Conservation (phyloP, 1,140 invertebrate species). For the Geopemphigus sp. region DNA sequence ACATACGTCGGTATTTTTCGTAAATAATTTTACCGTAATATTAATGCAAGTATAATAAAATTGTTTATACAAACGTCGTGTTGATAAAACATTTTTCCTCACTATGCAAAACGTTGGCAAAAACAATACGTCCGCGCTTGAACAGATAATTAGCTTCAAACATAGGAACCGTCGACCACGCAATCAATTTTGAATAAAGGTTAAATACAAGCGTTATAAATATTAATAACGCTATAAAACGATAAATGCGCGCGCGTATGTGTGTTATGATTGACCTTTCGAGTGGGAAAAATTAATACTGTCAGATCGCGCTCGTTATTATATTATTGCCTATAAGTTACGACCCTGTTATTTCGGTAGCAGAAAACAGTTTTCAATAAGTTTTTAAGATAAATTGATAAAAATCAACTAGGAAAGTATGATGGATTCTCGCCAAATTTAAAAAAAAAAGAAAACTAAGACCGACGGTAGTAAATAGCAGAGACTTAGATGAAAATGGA, state of each 20-base stretch:
- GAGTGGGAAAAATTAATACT: neutral
- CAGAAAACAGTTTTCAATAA: slow-evolving; percentile 10
- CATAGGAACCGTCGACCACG: no score
- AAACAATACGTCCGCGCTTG: no score
- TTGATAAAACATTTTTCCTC: no score
- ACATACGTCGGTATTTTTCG: no score
- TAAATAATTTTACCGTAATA: no score
- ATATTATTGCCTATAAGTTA: neutral
- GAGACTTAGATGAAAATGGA: neutral
- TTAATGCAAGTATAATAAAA: no score
- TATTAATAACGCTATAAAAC: slow-evolving; percentile 12
- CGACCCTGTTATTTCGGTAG: neutral
- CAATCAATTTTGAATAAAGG: neutral
- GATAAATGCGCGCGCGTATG: no score
- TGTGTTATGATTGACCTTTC: neutral
- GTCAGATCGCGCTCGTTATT: neutral
- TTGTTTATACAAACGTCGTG: no score
- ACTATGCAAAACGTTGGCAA: no score
- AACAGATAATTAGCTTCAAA: no score
- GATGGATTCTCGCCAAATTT: neutral
- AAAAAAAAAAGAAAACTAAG: neutral
- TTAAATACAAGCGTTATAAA: neutral
- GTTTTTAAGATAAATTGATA: slow-evolving; percentile 8
- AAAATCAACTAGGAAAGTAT: neutral
- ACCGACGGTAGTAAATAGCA: neutral